Base-by-base conservation (phyloP, 2,797 vertebrate genomes). In the Orestias chungarensis region DNA sequence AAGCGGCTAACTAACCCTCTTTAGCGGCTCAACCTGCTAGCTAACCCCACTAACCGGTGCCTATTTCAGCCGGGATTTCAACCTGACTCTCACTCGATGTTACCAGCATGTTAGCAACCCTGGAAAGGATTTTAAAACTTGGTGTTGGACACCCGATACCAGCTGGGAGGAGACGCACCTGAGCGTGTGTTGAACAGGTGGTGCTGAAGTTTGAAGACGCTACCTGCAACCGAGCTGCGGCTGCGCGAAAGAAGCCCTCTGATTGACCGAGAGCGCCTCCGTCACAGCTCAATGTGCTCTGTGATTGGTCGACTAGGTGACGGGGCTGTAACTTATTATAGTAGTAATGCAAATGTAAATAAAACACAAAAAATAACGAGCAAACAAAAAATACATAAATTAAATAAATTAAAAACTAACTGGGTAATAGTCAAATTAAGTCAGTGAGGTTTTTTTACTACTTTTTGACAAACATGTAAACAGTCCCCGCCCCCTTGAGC, bases 241-340 rank as follows among this genome's bases (percentile, higher is more conserved):
- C 52, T 23, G 77, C 38, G 65, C 59, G 68, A 74, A 79, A 78
- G 78, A 85, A 77, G 66, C 75, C 35, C 64, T 65, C 9, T 85
- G 87, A 94, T 93, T 94, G 59, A 93, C 69, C 64, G 66, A 81
- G 10, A 64, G 14, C n/a, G 0, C 0, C 18, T 71, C 72, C 6
- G 8, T 64, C 65, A 50, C 31, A 49, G 1, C 20, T 1, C 2
- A 12, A 29, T 4, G 5, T 0, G 1, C 4, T 42, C 0, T 61
- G 31, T 79, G 77, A 91, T 89, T 90, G 88, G 88, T 68, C 29
- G 1, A 40, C 3, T 49, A 1, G 50, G 31, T 62, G 67, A 78
- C 65, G n/a, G n/a, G n/a, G n/a, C n/a, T n/a, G n/a, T n/a, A n/a
- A n/a, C n/a, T n/a, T n/a, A n/a, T n/a, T n/a, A n/a, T n/a, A n/a